These are phyloP conservation scores for Odontophorus gujanensis DNA, from an alignment of 2,113 vertebrate genomes.

Conservation along the genomic window DNA sequence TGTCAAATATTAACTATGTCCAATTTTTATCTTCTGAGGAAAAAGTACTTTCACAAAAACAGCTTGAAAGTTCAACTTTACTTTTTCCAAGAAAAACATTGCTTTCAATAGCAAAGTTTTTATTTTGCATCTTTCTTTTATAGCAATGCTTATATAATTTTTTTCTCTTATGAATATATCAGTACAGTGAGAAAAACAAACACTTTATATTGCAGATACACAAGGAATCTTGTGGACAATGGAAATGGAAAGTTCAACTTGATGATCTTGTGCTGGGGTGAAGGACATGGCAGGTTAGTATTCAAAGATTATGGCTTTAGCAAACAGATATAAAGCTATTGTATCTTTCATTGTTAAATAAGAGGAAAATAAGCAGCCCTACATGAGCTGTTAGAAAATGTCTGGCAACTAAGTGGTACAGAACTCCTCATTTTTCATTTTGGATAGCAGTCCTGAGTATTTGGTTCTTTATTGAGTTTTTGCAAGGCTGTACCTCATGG, in stretches of 20 bases:
- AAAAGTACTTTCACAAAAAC: background rate
- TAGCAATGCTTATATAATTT: background rate
- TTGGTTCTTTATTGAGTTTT: background rate
- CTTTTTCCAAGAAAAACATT: background rate
- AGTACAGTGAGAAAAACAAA: conserved; percentile 1
- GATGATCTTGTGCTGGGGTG: conserved; percentile 98
- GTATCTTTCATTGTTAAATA: background rate
- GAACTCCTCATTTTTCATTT: background rate
- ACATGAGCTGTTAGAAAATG: background rate
- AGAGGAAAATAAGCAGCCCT: background rate
- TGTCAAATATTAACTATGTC: background rate
- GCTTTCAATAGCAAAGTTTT: background rate
- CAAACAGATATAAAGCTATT: background rate
- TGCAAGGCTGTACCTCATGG: background rate
- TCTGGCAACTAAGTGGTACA: background rate
- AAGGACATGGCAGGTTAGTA: conserved; percentile 96
- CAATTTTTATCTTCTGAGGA: background rate
- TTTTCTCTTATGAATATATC: background rate
- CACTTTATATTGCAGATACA: conserved; percentile 85
- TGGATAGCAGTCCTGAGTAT: background rate
- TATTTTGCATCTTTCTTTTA: background rate
- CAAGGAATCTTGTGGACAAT: conserved; percentile 93
- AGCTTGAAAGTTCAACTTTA: background rate
- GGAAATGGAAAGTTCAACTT: conserved; percentile 98
- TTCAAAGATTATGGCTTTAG: background rate